A percentile compares a stretch with the other conserved stretches of the same genome.
Conservation (phyloP, 2,113 vertebrate species). For the Malurus alboscapulatus region DNA sequence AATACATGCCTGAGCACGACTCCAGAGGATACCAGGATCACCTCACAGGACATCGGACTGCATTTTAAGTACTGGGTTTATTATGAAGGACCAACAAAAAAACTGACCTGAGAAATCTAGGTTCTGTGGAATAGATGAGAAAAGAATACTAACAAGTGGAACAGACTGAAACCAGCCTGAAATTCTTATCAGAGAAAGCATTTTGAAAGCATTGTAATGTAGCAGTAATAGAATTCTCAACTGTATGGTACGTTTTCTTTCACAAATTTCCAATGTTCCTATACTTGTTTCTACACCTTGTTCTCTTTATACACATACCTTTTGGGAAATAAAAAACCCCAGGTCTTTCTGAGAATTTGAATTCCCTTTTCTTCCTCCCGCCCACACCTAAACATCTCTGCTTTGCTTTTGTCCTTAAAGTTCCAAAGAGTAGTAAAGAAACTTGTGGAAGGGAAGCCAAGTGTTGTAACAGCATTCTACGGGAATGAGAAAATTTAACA, state of each 20-base stretch:
- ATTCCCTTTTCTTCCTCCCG: background rate
- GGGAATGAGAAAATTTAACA: background rate
- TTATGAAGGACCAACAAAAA: background rate
- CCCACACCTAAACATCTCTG: background rate
- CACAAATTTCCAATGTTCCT: background rate
- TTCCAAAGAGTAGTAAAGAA: background rate
- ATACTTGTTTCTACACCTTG: background rate
- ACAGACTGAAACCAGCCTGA: background rate
- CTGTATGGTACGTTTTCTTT: background rate
- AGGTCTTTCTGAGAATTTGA: background rate
- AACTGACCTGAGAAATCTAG: background rate
- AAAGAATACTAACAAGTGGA: background rate
- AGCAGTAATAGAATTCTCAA: background rate
- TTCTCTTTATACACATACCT: background rate
- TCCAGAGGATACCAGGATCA: background rate
- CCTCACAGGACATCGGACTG: fast-evolving
- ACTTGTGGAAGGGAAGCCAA: background rate
- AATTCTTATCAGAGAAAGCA: background rate
- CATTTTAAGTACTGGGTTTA: fast-evolving
- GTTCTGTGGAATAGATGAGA: background rate
- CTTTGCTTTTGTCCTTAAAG: background rate
- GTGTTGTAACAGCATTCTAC: background rate
- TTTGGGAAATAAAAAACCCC: background rate
- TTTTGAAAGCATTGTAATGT: background rate
- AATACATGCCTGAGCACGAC: fast-evolving